These are phyloP conservation scores for Pollenia angustigena DNA, from an alignment of 2,888 invertebrate species.

Conservation along the genomic window DNA sequence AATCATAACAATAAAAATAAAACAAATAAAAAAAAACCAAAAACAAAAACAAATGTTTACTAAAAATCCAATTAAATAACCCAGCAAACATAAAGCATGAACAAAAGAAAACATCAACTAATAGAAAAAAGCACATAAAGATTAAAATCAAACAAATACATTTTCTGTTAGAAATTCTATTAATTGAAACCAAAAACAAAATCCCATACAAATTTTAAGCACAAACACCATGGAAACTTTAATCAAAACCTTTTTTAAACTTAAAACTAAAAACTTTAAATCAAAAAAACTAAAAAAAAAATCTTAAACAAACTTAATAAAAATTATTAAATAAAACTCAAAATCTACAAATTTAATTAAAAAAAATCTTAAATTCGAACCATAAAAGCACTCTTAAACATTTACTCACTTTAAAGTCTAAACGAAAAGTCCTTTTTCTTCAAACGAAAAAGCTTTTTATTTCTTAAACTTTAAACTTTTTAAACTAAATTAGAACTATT, in stretches of 20 bases:
- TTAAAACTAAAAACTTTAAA: slow-evolving; percentile 12
- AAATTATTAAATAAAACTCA: slow-evolving; percentile 53
- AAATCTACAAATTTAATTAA: slow-evolving; percentile 43
- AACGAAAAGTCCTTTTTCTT: slow-evolving; percentile 32
- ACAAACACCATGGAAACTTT: slow-evolving; percentile 19
- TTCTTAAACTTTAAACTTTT: slow-evolving; percentile 42
- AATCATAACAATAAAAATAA: slow-evolving; percentile 27
- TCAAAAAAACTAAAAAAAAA: slow-evolving; percentile 25
- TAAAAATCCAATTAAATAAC: slow-evolving; percentile 48
- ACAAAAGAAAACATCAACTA: slow-evolving; percentile 19
- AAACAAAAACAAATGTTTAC: slow-evolving; percentile 9
- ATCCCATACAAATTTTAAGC: slow-evolving; percentile 36
- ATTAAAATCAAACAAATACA: slow-evolving; percentile 34
- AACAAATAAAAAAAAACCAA: slow-evolving; percentile 21
- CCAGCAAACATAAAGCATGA: slow-evolving; percentile 65
- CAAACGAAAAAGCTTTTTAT: slow-evolving; percentile 41
- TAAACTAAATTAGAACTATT: slow-evolving; percentile 21
- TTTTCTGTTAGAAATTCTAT: slow-evolving; percentile 26
- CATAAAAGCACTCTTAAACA: slow-evolving; percentile 52
- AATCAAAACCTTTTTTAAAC: slow-evolving; percentile 43
- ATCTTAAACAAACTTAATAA: slow-evolving; percentile 59
- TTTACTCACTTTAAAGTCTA: slow-evolving; percentile 44
- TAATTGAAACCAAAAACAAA: slow-evolving; percentile 29
- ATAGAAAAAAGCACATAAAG: slow-evolving; percentile 28
- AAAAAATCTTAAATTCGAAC: slow-evolving; percentile 45